Evolutionary conservation across 2,797 vertebrate species (phyloP).

Genomic region (Poecile montanus): DNA sequence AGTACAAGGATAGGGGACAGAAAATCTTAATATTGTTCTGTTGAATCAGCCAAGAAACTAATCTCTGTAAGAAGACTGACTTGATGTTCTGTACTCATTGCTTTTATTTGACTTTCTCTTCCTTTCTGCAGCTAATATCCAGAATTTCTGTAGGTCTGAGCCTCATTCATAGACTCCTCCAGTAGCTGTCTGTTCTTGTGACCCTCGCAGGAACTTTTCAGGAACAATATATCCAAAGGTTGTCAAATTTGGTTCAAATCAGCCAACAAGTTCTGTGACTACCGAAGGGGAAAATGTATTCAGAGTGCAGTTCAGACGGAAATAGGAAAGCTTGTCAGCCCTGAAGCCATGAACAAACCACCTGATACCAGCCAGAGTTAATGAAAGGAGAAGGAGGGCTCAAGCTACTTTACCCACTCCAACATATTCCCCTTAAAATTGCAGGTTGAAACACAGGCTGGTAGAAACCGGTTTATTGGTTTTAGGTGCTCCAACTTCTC

Average conservation of each 20-base stretch:
- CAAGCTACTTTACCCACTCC: background rate
- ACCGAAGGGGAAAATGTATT: slow-evolving; percentile 15
- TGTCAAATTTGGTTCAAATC: slow-evolving; percentile 23
- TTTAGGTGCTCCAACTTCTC: background rate
- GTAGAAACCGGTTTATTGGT: slow-evolving; percentile 43
- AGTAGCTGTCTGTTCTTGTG: background rate
- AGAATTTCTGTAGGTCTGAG: background rate
- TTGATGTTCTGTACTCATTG: background rate
- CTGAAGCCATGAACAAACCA: background rate
- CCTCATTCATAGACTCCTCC: background rate
- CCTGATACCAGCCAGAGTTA: background rate
- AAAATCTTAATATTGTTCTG: background rate
- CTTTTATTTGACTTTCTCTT: background rate
- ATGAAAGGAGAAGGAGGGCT: background rate
- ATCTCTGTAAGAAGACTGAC: background rate
- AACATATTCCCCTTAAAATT: background rate
- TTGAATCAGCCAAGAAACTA: background rate
- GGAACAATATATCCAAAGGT: background rate
- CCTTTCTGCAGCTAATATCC: background rate
- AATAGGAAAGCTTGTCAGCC: slow-evolving; percentile 6
- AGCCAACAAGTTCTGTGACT: background rate
- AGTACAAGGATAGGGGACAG: background rate
- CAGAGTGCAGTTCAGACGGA: background rate
- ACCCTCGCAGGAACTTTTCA: background rate
- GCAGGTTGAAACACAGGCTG: background rate